A percentile compares a stretch with the other conserved stretches of the same genome.
phyloP scores from a whole-genome alignment of 2,888 invertebrate genomes.

The Gibbula magus region DNA sequence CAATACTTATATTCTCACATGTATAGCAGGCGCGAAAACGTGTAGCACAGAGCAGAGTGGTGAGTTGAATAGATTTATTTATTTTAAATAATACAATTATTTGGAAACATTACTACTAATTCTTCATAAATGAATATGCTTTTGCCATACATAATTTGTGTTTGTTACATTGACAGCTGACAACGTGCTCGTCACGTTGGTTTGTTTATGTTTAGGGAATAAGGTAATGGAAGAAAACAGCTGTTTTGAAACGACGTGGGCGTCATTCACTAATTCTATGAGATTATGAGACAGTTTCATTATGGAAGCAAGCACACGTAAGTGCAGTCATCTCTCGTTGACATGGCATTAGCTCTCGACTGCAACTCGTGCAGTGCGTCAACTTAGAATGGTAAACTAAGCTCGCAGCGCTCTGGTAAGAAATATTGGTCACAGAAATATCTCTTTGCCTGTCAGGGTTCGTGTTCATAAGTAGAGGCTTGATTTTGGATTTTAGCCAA shows the following conservation, averaged over 20 bases:
- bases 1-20: slow-evolving; percentile 32
- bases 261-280: background rate
- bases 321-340: background rate
- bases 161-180: background rate
- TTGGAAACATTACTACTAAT: too few relatives aligned
- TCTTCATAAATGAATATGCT: too few relatives aligned
- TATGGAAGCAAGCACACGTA: background rate
- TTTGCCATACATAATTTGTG: background rate
- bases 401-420: background rate
- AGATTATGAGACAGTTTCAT: background rate
- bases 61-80: background rate
- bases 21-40: slow-evolving; percentile 37
- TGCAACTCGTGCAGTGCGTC: background rate
- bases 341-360: background rate
- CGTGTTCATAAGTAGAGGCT: too few relatives aligned
- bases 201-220: slow-evolving; percentile 15
- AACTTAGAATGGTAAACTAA: background rate
- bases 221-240: background rate
- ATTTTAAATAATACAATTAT: background rate
- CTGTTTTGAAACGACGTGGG: background rate
- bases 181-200: slow-evolving; percentile 13
- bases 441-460: too few relatives aligned
- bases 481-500: too few relatives aligned
- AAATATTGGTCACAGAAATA: background rate
- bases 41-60: background rate